Percentiles rank a stretch among this genome's conserved stretches.
phyloP scores from a whole-genome alignment of 2,888 invertebrate species.

The Bellardia pandia region DNA sequence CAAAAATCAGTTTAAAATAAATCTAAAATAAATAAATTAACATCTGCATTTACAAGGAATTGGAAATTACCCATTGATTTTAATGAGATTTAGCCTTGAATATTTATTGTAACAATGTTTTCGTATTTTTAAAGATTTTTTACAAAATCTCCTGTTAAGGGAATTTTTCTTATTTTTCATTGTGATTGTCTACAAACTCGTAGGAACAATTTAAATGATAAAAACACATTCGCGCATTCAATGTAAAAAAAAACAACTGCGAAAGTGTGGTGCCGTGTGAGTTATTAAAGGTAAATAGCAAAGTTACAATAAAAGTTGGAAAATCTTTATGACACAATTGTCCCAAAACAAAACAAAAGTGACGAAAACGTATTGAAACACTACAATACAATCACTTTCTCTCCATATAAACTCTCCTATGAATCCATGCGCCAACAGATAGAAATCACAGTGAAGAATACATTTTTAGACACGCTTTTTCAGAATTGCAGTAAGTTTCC shows the following conservation, averaged over 20 bases:
- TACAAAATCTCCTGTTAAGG: background rate
- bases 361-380: conserved; percentile 20
- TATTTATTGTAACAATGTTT: conserved; percentile 1
- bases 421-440: background rate
- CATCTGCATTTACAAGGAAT: background rate
- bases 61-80: conserved; percentile 16
- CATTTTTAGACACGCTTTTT: too few relatives aligned
- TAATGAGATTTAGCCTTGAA: background rate
- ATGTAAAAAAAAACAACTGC: too few relatives aligned
- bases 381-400: conserved; percentile 26
- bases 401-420: background rate
- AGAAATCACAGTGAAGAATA: background rate
- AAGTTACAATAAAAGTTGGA: conserved; percentile 3
- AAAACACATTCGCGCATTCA: background rate
- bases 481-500: too few relatives aligned
- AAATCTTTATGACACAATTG: conserved; percentile 19
- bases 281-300: conserved; percentile 20
- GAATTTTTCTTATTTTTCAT: background rate
- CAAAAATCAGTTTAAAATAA: too few relatives aligned
- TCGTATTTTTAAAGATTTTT: background rate
- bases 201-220: background rate
- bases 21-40: background rate
- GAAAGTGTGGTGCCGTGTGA: background rate
- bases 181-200: background rate
- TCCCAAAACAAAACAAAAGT: conserved; percentile 5